Evolutionary conservation across 1,140 invertebrate species (phyloP).

Genomic region (Hyphantria cunea): DNA sequence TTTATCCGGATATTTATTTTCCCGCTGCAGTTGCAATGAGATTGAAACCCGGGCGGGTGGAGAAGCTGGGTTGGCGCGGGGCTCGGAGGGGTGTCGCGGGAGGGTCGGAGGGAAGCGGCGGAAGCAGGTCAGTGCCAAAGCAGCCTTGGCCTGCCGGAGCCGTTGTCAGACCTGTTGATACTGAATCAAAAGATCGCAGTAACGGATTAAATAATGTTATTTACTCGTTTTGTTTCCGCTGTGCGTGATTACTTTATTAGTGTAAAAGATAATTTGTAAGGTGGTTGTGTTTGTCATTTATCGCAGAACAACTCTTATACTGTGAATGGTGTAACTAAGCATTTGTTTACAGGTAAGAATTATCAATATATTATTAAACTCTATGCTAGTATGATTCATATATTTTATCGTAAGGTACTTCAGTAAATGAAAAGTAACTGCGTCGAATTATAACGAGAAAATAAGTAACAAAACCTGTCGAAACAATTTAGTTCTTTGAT

Average conservation of each 20-base stretch:
- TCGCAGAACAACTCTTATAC: no score
- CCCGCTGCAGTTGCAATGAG: slow-evolving; percentile 25
- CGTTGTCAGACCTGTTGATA: slow-evolving; percentile 46
- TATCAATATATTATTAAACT: no score
- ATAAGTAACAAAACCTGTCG: no score
- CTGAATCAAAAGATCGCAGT: slow-evolving; percentile 14
- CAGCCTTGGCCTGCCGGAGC: slow-evolving; percentile 41
- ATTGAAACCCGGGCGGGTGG: slow-evolving; percentile 17
- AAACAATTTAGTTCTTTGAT: no score
- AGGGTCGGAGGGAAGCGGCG: slow-evolving; percentile 23
- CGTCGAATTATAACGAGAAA: no score
- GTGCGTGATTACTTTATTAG: not conserved
- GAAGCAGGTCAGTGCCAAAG: slow-evolving; percentile 51
- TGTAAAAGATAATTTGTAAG: not conserved
- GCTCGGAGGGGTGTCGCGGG: slow-evolving; percentile 5
- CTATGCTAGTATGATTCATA: no score
- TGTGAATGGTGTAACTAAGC: no score
- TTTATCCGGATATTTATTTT: slow-evolving; percentile 23
- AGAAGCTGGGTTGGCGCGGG: slow-evolving; percentile 9
- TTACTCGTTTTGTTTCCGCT: no score
- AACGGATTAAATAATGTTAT: slow-evolving; percentile 24
- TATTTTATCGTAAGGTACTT: no score
- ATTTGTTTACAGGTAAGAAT: no score
- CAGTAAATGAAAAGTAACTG: no score
- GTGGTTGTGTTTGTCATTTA: not conserved